Evolutionary conservation across 1,140 invertebrate genomes (phyloP).

Genomic region (Drosophila truncata): DNA sequence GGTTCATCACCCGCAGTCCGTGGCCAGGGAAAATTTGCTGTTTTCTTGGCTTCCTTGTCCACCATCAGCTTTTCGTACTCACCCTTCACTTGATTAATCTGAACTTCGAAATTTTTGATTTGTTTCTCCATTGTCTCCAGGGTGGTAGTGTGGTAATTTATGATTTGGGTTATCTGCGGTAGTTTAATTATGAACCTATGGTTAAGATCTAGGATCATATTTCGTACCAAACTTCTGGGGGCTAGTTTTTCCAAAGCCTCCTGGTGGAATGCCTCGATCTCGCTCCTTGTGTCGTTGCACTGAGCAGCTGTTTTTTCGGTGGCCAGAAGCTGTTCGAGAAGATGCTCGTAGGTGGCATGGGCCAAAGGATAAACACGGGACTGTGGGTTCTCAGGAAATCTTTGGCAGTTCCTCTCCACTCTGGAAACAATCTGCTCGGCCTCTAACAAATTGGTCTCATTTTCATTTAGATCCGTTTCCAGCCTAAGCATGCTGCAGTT

Average conservation of each 20-base stretch:
- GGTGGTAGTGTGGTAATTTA: constrained; percentile 33
- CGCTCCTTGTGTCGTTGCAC: constrained; percentile 30
- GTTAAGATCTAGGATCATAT: no score
- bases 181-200: neutral
- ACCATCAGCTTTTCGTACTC: constrained; percentile 17
- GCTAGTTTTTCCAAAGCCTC: neutral
- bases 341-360: constrained; percentile 13
- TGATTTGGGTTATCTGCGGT: constrained; percentile 34
- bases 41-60: neutral
- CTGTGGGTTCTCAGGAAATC: no score
- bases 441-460: constrained; percentile 29
- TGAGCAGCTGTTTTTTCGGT: constrained; percentile 30
- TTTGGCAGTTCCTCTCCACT: constrained; percentile 6
- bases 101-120: constrained; percentile 10
- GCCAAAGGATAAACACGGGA: constrained; percentile 4
- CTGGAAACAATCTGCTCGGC: constrained; percentile 16
- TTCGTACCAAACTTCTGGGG: constrained; percentile 29
- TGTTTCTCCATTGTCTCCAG: constrained; percentile 42
- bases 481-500: constrained; percentile 14
- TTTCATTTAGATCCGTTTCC: constrained; percentile 53
- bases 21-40: constrained; percentile 6
- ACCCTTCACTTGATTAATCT: neutral
- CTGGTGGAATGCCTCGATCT: constrained; percentile 34
- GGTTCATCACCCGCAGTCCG: neutral
- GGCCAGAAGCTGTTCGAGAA: constrained; percentile 45